Conservation (phyloP, 2,113 vertebrate genomes). For the Prolemur simus region DNA sequence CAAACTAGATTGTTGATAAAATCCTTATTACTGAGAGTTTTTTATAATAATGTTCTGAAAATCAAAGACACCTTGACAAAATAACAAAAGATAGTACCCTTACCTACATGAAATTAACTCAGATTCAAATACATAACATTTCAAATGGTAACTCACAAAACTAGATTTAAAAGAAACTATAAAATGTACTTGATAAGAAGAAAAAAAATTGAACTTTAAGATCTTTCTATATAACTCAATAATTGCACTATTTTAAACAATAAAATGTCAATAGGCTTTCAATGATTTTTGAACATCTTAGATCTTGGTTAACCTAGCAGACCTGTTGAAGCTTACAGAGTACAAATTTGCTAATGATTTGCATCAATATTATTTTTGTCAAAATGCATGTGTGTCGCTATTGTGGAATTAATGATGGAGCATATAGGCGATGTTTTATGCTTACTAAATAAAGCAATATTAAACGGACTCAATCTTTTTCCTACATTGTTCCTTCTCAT, state of each 20-base stretch:
- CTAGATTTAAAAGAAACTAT: neutral
- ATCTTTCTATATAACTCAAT: neutral
- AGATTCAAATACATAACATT: neutral
- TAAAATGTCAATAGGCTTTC: neutral
- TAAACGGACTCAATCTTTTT: neutral
- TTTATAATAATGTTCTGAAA: neutral
- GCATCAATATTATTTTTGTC: neutral
- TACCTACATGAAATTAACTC: neutral
- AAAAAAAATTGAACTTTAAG: neutral
- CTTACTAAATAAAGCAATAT: neutral
- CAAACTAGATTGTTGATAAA: neutral
- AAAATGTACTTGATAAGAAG: neutral
- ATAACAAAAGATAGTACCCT: neutral
- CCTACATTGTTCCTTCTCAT: neutral
- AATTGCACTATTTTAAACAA: neutral
- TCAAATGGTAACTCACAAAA: neutral
- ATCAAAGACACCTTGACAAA: neutral
- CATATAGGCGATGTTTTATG: neutral
- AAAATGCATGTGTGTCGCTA: neutral
- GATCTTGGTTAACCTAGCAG: neutral
- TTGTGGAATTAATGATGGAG: neutral
- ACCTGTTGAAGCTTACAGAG: neutral
- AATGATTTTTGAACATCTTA: neutral
- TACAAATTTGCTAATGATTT: neutral
- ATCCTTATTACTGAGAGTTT: neutral